Base-by-base conservation (phyloP, 2,113 vertebrate species). In the Erpornis zantholeuca region DNA sequence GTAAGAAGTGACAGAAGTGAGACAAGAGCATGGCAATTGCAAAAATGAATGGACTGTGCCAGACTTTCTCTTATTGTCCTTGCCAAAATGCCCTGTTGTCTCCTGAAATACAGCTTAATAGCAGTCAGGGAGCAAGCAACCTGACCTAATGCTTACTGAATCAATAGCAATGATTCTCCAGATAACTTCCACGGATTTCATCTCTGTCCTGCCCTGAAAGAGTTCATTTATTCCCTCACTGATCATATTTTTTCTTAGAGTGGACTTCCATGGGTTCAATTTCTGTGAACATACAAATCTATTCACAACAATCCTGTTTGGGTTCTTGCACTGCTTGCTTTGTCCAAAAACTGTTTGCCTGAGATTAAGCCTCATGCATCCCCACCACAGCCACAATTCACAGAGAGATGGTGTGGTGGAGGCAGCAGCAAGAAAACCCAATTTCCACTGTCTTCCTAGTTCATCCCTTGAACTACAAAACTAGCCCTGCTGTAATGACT, bases 71-170 rank as follows among this genome's bases (percentile, higher is more conserved):
- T 65, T 86, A 83, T 15, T 60, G 35, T n/a, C 49, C 61, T 72
- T 84, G 52, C 57, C 89, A 91, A 92, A 92, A 91, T 86, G 70
- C 35, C 49, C 72, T 50, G 56, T 80, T 92, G 49, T 84, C 83
- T 95, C 72, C 53, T 94, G 83, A 93, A 96, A 89, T 92, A 89
- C 65, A 94, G 42, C 40, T 82, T 87, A 94, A 95, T 16, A 10
- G 77, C 44, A 92, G 73, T 49, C 57, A 87, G 47, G 33, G 92
- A 92, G 66, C 80, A 93, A 91, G 81, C 86, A 88, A 57, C 38
- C 78, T 93, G 86, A 92, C 90, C 78, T 92, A 95, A 93, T 63
- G 88, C 80, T 90, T 83, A 63, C 76, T 78, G 69, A 97, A 95
- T 92, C 90, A 92, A 97, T 81, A 79, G 25, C n/a, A 88, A 82